Conservation (phyloP, 2,113 vertebrate genomes). For the Daubentonia madagascariensis region DNA sequence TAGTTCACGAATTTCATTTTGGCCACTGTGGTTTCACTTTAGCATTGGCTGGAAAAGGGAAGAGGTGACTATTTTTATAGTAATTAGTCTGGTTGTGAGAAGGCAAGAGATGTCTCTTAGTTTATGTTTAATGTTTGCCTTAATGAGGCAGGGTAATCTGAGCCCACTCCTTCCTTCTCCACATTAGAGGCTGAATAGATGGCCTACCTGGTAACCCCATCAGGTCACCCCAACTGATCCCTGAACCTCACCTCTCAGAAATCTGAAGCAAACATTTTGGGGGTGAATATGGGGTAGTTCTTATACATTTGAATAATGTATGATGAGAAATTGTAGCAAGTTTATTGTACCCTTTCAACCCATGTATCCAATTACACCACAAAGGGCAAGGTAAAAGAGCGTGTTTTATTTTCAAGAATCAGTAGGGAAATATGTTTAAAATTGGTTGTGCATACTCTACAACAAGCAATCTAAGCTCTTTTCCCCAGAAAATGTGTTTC, state of each 20-base stretch:
- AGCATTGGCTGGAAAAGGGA: background rate
- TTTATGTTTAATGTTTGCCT: background rate
- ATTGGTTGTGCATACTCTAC: background rate
- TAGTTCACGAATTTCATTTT: background rate
- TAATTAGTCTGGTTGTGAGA: background rate
- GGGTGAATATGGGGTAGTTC: background rate
- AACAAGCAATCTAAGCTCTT: background rate
- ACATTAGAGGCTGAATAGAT: background rate
- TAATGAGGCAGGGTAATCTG: accelerated
- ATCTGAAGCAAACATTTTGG: background rate
- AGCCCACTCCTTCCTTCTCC: background rate
- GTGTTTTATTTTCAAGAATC: background rate
- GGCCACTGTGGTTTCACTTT: background rate
- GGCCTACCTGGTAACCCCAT: too few species aligned
- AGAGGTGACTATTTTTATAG: background rate
- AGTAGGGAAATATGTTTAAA: background rate
- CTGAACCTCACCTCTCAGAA: background rate
- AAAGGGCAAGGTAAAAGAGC: background rate
- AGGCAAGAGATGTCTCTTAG: background rate
- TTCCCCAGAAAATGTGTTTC: background rate
- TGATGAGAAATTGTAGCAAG: background rate
- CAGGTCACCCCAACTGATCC: background rate
- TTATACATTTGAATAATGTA: background rate
- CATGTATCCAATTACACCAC: background rate
- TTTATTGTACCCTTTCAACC: background rate